Conservation (phyloP, 2,797 vertebrate species). For the Coranthus polyacanthus region DNA sequence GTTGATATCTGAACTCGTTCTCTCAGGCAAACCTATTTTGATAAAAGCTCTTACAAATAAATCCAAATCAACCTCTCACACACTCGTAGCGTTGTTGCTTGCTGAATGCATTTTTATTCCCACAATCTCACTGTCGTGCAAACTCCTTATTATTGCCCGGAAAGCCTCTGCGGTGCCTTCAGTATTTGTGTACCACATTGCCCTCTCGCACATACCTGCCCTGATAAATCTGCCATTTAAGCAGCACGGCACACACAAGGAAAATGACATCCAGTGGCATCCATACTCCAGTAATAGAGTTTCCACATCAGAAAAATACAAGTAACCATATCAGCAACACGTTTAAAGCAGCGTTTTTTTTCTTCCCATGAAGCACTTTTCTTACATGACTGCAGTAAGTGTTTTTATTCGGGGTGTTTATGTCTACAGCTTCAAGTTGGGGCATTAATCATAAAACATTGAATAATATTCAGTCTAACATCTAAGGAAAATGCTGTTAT, state of each 20-base stretch:
- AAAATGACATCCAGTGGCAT: too few species aligned
- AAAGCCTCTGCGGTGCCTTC: conserved; percentile 20
- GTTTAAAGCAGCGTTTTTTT: too few species aligned
- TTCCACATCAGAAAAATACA: too few species aligned
- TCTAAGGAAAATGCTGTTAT: too few species aligned
- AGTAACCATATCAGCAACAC: too few species aligned
- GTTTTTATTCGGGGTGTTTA: too few species aligned
- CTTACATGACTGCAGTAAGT: too few species aligned
- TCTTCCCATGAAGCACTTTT: too few species aligned
- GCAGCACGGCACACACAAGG: conserved; percentile 9
- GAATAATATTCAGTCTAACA: too few species aligned
- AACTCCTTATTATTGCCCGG: conserved; percentile 1
- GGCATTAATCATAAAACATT: too few species aligned
- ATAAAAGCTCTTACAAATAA: conserved; percentile 12
- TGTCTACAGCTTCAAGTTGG: too few species aligned
- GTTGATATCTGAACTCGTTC: conserved; percentile 6
- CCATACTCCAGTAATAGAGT: too few species aligned
- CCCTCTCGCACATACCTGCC: neutral
- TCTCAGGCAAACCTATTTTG: conserved; percentile 2
- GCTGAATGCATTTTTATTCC: conserved; percentile 9
- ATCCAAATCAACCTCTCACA: conserved; percentile 5
- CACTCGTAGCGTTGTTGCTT: neutral
- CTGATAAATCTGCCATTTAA: conserved; percentile 26
- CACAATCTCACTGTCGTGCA: neutral
- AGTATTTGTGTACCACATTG: conserved; percentile 2